Evolutionary conservation across 2,888 invertebrate species (phyloP).

Genomic region (Acrobeloides nanus): DNA sequence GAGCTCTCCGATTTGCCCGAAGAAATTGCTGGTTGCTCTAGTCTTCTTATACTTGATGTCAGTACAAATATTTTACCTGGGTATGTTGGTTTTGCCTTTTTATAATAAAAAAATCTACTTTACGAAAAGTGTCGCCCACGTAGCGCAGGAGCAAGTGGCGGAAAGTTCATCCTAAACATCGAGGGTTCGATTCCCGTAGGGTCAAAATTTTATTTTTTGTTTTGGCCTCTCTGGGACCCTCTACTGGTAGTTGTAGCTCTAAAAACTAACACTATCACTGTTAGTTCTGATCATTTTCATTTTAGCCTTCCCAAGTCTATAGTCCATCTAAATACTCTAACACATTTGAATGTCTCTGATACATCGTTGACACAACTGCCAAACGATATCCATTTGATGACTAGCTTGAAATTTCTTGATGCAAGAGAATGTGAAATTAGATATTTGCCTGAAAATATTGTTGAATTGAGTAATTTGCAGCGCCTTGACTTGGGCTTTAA

Average conservation of each 20-base stretch:
- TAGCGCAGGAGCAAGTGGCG: too few relatives aligned
- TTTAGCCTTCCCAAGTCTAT: conserved; percentile 85
- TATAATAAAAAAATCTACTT: too few relatives aligned
- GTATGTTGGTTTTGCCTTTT: background rate
- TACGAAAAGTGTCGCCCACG: too few relatives aligned
- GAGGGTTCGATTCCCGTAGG: too few relatives aligned
- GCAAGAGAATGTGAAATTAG: conserved; percentile 97
- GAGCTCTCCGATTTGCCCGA: conserved; percentile 55
- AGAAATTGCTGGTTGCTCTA: conserved; percentile 63
- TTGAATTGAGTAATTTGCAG: conserved; percentile 80
- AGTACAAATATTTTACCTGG: conserved; percentile 69
- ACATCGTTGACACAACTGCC: conserved; percentile 90
- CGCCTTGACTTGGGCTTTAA: conserved; percentile 98
- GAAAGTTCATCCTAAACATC: too few relatives aligned
- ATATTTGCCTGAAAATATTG: conserved; percentile 81
- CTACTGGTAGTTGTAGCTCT: too few relatives aligned
- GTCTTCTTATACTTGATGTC: conserved; percentile 89
- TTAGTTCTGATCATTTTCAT: too few relatives aligned
- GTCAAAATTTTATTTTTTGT: background rate
- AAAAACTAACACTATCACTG: too few relatives aligned
- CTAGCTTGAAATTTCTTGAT: conserved; percentile 82
- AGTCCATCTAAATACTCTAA: conserved; percentile 80
- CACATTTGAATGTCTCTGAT: conserved; percentile 85
- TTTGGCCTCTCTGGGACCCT: background rate
- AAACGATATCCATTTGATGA: conserved; percentile 79